Base-by-base conservation (phyloP, 2,797 vertebrate genomes). In the Acanthornis magna region DNA sequence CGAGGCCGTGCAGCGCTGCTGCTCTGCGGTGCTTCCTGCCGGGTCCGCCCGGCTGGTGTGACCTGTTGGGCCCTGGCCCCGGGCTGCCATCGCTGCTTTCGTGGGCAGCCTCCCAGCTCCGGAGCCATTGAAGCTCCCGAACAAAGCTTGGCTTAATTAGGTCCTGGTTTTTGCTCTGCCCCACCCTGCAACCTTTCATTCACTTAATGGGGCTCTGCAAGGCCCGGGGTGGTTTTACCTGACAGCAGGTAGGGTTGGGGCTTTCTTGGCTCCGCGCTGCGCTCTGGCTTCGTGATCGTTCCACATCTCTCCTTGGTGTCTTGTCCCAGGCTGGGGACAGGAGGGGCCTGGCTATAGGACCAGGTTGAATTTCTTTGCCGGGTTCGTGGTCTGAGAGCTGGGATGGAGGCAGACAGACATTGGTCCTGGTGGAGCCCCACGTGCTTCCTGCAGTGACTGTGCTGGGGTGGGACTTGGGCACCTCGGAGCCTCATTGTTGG, bases 61-160 rank as follows among this genome's bases (percentile, higher is more conserved):
- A 74, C 93, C 89, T 75, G 84, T 58, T 38, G 77, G 50, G 53
- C 45, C 23, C 83, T 66, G 53, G 66, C 47, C 61, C 66, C 23
- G 0, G 16, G 7, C 63, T 70, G 78, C 81, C 25, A 19, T 20
- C 62, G 42, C 30, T 23, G 62, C 92, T 50, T 60, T 58, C 43
- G 0, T 27, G 86, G 55, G 79, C 83, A 77, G 90, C 76, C 88
- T 95, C 30, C 55, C 65, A 48, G 82, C 92, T 61, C 12, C 0
- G 0, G 23, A 57, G 62, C 74, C 60, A 21, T 5, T 71, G 72
- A 74, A 88, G 89, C 51, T 89, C 53, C 67, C 0, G 5, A 92
- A 50, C 77, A 91, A 66, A 91, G 74, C 92, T 82, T 43, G 54
- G 67, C 91, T 86, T 88, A 90, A 88, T 90, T 81, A 81, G 83